Conservation (phyloP, 2,888 invertebrate genomes). For the Pollenia griseotomentosa region DNA sequence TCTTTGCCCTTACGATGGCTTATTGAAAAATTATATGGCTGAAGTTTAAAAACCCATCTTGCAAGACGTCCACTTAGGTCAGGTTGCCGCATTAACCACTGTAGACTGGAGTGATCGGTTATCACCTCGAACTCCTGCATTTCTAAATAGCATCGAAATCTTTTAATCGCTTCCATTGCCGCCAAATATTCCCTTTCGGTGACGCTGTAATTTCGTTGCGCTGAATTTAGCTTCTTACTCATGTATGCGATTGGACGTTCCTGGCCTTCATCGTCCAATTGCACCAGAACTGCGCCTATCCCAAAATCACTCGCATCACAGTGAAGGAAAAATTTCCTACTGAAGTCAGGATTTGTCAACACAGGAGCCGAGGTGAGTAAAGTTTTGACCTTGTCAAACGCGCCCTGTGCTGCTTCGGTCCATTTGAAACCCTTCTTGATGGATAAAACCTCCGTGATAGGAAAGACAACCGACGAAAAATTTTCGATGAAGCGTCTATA, state of each 20-base stretch:
- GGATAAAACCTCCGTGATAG: no score
- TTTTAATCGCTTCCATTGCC: slow-evolving; percentile 8
- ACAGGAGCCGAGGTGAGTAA: slow-evolving; percentile 2
- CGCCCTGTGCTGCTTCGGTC: no score
- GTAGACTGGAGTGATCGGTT: slow-evolving; percentile 21
- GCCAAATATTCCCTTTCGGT: slow-evolving; percentile 6
- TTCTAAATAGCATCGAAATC: slow-evolving; percentile 20
- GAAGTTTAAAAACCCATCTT: no score
- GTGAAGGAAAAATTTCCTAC: slow-evolving; percentile 7
- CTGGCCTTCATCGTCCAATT: background rate
- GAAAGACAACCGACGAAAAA: no score
- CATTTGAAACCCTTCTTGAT: no score
- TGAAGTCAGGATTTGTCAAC: slow-evolving; percentile 18
- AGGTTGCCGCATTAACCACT: slow-evolving; percentile 11
- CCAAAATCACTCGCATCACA: slow-evolving; percentile 25
- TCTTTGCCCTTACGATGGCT: slow-evolving; percentile 51
- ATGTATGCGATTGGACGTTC: background rate
- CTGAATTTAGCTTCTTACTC: background rate
- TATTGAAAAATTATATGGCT: slow-evolving; percentile 5
- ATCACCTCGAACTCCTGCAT: slow-evolving; percentile 5
- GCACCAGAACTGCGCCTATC: background rate
- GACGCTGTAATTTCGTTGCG: slow-evolving; percentile 5
- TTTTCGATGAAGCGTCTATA: background rate
- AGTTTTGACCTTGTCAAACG: no score
- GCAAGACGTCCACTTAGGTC: background rate